Evolutionary conservation across 2,797 vertebrate genomes (phyloP).

Genomic region (Takifugu rubripes): DNA sequence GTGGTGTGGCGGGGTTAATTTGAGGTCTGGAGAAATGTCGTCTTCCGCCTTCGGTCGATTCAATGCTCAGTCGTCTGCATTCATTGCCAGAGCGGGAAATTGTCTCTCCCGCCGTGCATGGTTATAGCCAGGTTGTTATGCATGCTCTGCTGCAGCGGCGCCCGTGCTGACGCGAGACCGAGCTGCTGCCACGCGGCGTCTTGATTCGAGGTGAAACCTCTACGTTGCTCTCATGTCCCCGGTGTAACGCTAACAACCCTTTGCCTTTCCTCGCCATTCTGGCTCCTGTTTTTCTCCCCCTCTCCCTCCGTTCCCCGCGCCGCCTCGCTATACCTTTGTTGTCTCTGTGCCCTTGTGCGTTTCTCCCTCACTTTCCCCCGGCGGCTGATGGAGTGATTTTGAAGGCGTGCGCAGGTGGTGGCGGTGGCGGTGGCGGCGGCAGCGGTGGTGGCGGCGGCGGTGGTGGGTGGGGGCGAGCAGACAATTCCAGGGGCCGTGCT

Average conservation of each 20-base stretch:
- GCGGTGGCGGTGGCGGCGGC: background rate
- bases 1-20: constrained; percentile 63
- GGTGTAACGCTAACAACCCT: constrained; percentile 51
- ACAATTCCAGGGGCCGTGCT: constrained; percentile 61
- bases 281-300: background rate
- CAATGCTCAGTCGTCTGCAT: constrained; percentile 48
- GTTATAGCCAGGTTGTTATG: constrained; percentile 61
- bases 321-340: constrained; percentile 15
- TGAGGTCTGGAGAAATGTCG: constrained; percentile 61
- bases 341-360: constrained; percentile 20
- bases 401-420: constrained; percentile 48
- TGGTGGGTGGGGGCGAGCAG: constrained; percentile 35
- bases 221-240: constrained; percentile 54
- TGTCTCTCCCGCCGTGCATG: constrained; percentile 52
- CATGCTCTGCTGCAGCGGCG: constrained; percentile 64
- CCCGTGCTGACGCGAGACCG: constrained; percentile 53
- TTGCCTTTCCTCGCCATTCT: constrained; percentile 26
- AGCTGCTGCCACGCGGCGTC: constrained; percentile 56
- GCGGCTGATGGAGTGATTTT: constrained; percentile 66
- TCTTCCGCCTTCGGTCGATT: constrained; percentile 42
- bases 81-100: constrained; percentile 61
- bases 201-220: constrained; percentile 72
- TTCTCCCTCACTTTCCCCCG: constrained; percentile 16
- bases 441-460: constrained; percentile 5
- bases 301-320: constrained; percentile 5